Percentiles rank a stretch among this genome's conserved stretches.
Conservation (phyloP, 2,113 vertebrate species). For the Rhinolophus sinicus region DNA sequence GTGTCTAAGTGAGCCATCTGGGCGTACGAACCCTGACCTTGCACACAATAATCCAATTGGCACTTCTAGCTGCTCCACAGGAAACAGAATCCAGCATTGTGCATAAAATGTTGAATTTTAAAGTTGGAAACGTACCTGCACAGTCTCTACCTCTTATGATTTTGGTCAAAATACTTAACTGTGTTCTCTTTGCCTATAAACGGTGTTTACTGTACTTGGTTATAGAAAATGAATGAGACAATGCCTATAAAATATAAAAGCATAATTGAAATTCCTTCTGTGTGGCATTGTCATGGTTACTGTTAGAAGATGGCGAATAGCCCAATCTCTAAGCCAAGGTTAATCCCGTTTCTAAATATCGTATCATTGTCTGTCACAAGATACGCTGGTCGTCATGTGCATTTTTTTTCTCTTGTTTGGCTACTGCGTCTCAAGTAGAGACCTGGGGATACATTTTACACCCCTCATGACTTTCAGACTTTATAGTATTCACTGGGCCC, state of each 20-base stretch:
- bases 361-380: background rate
- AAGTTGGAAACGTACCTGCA: background rate
- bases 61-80: background rate
- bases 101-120: background rate
- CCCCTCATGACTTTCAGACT: background rate
- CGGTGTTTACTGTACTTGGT: background rate
- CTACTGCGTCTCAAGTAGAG: background rate
- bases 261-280: background rate
- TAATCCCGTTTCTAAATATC: background rate
- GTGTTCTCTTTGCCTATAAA: background rate
- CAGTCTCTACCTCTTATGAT: background rate
- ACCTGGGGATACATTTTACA: background rate
- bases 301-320: background rate
- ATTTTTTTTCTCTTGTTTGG: background rate
- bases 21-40: background rate
- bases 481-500: background rate
- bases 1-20: slow-evolving; percentile 19
- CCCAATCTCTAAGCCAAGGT: background rate
- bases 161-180: slow-evolving; percentile 6
- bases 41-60: background rate
- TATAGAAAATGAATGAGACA: background rate
- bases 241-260: background rate
- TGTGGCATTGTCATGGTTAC: background rate
- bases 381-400: background rate
- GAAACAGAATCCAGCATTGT: background rate